Evolutionary conservation across 2,888 invertebrate species (phyloP), one percentile per base, ranked within the genome.

Genomic region (Stegana nigrithorax): DNA sequence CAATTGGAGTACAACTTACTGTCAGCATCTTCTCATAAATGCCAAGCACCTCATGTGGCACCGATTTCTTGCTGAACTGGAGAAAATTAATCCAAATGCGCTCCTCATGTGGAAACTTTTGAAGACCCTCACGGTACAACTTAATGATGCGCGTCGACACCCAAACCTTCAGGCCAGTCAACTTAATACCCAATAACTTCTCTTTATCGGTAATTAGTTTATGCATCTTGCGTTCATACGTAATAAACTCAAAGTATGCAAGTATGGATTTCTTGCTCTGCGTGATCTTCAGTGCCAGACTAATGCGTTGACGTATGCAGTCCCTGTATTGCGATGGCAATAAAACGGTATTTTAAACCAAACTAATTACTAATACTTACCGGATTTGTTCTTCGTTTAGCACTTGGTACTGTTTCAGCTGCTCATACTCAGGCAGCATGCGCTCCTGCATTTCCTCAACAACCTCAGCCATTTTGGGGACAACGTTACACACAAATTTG

Each of bases 371-470:
- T 8, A 50, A 26, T 2, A 32, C 32, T 19, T 85, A 93, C 93
- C 88, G 89, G 81, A 91, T 89, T 87, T 94, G 93, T 57, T 89
- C 89, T 62, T 89, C 88, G 7, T 89, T 87, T 78, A 92, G 93
- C 58, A 95, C 86, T 75, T 90, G 89, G 32, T 90, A 89, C 73
- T 90, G 88, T 76, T 90, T 88, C 90, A 95, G 91, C 81, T 92
- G 90, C 83, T 94, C 93, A 79, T 95, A 88, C 83, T 93, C 93
- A 67, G 91, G 91, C 75, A 94, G 89, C 89, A 92, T 90, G 68
- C 90, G 90, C 87, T 95, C 94, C 73, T 36, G 53, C 53, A 55
- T 55, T 29, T 55, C 53, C 36, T 32, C 12, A 6, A 55, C 53
- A 36, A 55, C 17, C 23, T 55, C 53, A 2, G 53, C 53, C 53